Conservation (phyloP, 2,113 vertebrate genomes). For the Perca schrenkii region DNA sequence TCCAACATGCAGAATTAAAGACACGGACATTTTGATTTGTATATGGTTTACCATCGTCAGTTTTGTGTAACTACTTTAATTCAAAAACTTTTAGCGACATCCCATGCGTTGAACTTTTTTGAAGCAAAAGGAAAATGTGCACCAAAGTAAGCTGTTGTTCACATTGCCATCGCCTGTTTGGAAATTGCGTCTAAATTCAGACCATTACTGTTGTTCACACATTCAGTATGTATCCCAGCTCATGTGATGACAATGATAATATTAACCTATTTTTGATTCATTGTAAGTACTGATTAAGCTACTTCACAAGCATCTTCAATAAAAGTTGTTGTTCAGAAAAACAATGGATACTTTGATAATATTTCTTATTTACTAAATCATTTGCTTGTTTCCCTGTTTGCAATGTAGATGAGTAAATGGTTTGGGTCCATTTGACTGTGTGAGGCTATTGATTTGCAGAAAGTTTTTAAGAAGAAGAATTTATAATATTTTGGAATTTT, state of each 20-base stretch:
- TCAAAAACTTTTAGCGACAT: not conserved
- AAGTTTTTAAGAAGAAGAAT: no score
- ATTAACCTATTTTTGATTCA: constrained; percentile 75
- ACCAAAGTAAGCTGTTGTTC: constrained; percentile 3
- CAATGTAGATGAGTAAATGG: not conserved
- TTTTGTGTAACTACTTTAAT: not conserved
- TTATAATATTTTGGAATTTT: no score
- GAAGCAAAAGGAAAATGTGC: constrained; percentile 20
- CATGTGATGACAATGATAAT: constrained; percentile 54
- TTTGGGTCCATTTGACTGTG: not conserved
- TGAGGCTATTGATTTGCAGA: no score
- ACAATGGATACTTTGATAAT: not conserved
- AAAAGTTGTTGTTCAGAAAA: constrained; percentile 75
- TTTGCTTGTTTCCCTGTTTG: not conserved
- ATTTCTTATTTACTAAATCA: not conserved
- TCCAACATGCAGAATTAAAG: constrained; percentile 18
- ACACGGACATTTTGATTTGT: constrained; percentile 13
- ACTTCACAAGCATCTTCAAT: constrained; percentile 78
- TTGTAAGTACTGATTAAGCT: constrained; percentile 68
- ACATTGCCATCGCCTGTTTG: constrained; percentile 21
- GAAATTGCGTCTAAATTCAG: constrained; percentile 34
- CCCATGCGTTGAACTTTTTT: not conserved
- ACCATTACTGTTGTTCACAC: constrained; percentile 22
- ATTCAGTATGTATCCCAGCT: constrained; percentile 57
- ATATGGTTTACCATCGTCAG: not conserved